Evolutionary conservation across 2,888 invertebrate genomes (phyloP), one percentile per base, ranked within the genome.

Genomic region (Brenthis hecate): DNA sequence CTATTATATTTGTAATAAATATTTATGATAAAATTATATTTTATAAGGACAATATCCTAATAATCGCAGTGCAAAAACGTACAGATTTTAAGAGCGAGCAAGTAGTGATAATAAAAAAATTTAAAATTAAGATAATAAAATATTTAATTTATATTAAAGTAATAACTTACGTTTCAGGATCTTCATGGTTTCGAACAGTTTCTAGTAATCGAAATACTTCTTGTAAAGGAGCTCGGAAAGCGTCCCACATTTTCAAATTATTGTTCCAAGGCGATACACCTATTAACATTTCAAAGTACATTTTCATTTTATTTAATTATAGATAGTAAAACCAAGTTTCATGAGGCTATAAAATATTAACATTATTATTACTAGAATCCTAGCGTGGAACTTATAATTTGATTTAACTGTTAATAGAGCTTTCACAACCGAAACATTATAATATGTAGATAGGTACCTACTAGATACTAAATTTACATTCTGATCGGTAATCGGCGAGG

Each of bases 151-250:
- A 19, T 32, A 50, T 43, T 1, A 3, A 13, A 32, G n/a, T 36
- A n/a, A 62, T 62, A 58, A 88, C 91, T 89, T 87, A 97, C 96
- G 94, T 95, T 79, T 95, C 94, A 47, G 94, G 88, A 77, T 95
- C 94, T 81, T 97, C 95, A 86, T 97, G 97, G 88, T 98, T 97
- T 79, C 96, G 94, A 73, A 99, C 95, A 69, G 96, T 94, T 88
- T 98, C 97, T 65, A 98, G 85, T 73, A 99, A 91, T 83, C 97
- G 95, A 90, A 99, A 99, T 28, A 96, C 96, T 92, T 98, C 97
- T 80, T 96, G 96, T 0, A 99, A 91, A 2, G 99, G 98, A 6
- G 96, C 98, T 79, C 98, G 94, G 86, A 98, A 98, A 56, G 98
- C 98, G 93, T 99, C 99, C 83, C 96, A 96, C 78, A 98, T 93